Base-by-base conservation (phyloP, 37 sponge, comb jelly and placozoan genomes). In the Cladorhizidae sp. region DNA sequence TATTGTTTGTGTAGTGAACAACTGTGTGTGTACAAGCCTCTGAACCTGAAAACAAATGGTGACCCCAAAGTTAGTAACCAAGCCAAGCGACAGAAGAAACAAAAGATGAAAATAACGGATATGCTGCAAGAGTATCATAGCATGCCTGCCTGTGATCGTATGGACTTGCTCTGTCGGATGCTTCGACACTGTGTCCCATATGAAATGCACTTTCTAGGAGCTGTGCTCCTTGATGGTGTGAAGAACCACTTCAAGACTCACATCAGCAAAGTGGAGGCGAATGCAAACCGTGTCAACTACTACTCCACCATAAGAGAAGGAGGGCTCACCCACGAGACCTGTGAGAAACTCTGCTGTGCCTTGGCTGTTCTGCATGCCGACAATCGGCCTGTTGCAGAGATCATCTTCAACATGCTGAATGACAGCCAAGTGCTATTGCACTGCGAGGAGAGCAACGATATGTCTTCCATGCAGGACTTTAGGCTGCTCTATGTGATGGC, bases 401-500 rank as follows among this genome's bases (percentile, higher is more conserved):
- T 63, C 3, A 59, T 92, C 6, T 88, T 70, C 37, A 75, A 57
- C 37, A 71, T 92, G 45, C 81, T 92, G 12, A 64, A 83, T 67
- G 75, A 82, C 28, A 51, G 31, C n/a, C 56, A 42, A 22, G 68
- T 84, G 1, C 32, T 92, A 49, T 41, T 32, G 14, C 67, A 57
- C 18, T 77, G 64, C 37, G 63, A 71, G 21, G 76, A 87, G 6
- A 41, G 75, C 45, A 68, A 40, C 14, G 84, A 85, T 59, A 0
- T 85, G 22, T 65, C 63, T 20, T 74, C 79, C 23, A n/a, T 92
- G 73, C 81, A 92, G 26, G 89, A 92, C 35, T 83, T 78, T 36
- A 50, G 93, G 29, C 82, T 92, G 76, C 68, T 92, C 33, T 92
- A 92, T 41, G 78, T 88, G n/a, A 84, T 92, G 93, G 88, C 89